A percentile compares a stretch with the other conserved stretches of the same genome.
Conservation (phyloP, 2,888 invertebrate species). For the Caradrina clavipalpis region DNA sequence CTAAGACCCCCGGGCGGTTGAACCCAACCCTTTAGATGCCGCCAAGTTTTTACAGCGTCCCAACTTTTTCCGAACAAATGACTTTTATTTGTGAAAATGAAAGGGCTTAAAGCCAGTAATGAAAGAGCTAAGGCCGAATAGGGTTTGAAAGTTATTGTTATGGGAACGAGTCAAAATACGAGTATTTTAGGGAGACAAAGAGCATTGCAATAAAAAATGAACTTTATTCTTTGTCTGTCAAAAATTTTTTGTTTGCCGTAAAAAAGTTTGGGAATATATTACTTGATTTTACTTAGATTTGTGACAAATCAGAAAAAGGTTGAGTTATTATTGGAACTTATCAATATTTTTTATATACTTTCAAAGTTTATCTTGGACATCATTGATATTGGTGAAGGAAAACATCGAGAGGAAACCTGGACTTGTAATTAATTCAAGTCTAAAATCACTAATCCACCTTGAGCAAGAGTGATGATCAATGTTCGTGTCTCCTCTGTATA, state of each 20-base stretch:
- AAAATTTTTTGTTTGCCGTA: neutral
- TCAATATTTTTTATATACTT: neutral
- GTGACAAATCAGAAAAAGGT: neutral
- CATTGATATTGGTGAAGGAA: too few relatives aligned
- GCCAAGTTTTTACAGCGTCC: constrained; percentile 46
- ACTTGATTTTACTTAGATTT: neutral
- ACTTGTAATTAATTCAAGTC: too few relatives aligned
- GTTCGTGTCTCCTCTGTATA: too few relatives aligned
- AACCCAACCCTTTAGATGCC: constrained; percentile 38
- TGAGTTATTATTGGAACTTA: neutral
- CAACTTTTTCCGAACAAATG: constrained; percentile 51
- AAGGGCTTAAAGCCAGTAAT: constrained; percentile 42
- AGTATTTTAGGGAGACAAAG: constrained; percentile 29
- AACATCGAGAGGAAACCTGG: too few relatives aligned
- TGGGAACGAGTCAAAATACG: constrained; percentile 23
- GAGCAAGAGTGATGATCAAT: too few relatives aligned
- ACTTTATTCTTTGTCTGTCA: constrained; percentile 1
- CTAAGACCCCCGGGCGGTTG: constrained; percentile 26
- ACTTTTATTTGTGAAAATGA: constrained; percentile 53
- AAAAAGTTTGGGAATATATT: neutral
- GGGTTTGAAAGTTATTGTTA: constrained; percentile 33
- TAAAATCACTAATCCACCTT: too few relatives aligned
- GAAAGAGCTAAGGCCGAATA: constrained; percentile 37
- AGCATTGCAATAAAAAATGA: constrained; percentile 15
- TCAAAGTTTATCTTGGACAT: too few relatives aligned